Evolutionary conservation across 1,140 invertebrate species (phyloP), one percentile per base, ranked within the genome.

Genomic region (Glomeris maerens): DNA sequence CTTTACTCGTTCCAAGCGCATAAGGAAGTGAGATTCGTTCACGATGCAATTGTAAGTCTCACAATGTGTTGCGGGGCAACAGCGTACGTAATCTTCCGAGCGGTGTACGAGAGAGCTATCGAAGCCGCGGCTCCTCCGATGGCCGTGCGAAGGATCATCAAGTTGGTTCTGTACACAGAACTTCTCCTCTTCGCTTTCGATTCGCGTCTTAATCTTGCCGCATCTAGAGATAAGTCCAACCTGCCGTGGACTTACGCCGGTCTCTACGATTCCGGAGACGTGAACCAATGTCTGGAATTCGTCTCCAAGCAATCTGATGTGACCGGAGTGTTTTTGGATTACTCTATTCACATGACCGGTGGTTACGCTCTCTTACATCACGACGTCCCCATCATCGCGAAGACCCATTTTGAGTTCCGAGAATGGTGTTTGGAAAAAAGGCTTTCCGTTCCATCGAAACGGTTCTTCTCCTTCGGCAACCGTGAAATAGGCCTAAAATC

Each of bases 1-100:
- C 7, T 58, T 1, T 63, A 62, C 51, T 62, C 58, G 7, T 27
- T 46, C 27, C 55, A 59, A 39, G 45, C 50, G 10, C 62, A 64
- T 45, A 64, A 64, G 45, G 62, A 64, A 54, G 13, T 58, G 2
- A 29, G 62, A 14, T 64, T 64, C 51, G 27, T 64, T 20, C 63
- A 66, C 41, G 58, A 64, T 50, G 41, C 47, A 14, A 52, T 65
- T 21, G 55, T 60, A 5, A 42, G 26, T 3, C 14, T 46, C 4
- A 23, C 17, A 23, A 27, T 46, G 5, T 46, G 23, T 38, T 10
- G 21, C 4, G 45, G 23, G 4, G 10, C 21, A 5, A 23, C 10
- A 7, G 45, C 22, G 10, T 27, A 26, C 20, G 5, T 46, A 46
- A 4, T 46, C n/a, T 46, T 17, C 20, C 10, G 45, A 45, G 28